Evolutionary conservation across 2,888 invertebrate genomes (phyloP), one percentile per base, ranked within the genome.

Genomic region (Lochmaea crataegi): DNA sequence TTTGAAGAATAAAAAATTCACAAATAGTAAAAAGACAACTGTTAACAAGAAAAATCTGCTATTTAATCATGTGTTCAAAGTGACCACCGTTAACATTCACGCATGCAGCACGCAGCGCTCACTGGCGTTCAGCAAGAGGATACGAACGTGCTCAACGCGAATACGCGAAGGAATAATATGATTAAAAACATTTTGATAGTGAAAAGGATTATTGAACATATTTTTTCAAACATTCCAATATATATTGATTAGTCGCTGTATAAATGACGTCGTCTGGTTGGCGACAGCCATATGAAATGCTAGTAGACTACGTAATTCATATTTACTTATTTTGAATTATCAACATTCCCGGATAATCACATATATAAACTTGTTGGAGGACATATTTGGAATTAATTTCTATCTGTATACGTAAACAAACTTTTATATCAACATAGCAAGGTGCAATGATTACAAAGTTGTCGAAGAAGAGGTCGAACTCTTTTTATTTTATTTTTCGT

Each of bases 341-440:
- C 61, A 61, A 63, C 68, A 68, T 68, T 61, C 68, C 42, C 16
- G 41, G 57, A 68, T 68, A 68, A 68, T 68, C 51, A 45, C 41
- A 53, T 68, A 53, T 68, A 26, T 61, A 67, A 67, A 57, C 53
- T 67, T 56, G 65, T 53, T 11, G 12, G 18, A 58, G 58, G 22
- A 58, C 58, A 58, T 58, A 58, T 58, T 58, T 58, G 32, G 58
- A 58, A 58, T 26, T 58, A 58, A 58, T 58, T 11, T 58, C 58
- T 58, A 11, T 58, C 58, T 26, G 51, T 51, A n/a, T 7, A 51
- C 51, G 51, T 51, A 51, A 51, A 51, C 7, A 51, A 51, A 51
- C 51, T 51, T 51, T n/a, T 14, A 38, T 38, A 51, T 51, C 5
- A 51, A 14, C n/a, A n/a, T 16, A 51, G 51, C n/a, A 51, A 51